Evolutionary conservation across 2,797 vertebrate species (phyloP).

Genomic region (Hephaestus fuliginosus): DNA sequence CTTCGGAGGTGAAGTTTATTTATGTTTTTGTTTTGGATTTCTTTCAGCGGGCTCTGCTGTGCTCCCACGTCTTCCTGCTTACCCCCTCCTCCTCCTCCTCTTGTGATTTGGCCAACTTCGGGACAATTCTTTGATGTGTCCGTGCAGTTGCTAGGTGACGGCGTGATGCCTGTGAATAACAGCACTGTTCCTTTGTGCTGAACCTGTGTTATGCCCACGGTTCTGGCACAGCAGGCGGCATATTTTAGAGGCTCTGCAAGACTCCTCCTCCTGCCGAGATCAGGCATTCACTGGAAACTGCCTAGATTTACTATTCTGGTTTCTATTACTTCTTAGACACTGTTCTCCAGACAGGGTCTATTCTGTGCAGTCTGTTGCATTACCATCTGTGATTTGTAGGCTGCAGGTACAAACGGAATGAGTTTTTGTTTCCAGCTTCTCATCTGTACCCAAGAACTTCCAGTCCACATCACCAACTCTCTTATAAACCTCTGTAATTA

Average conservation of each 20-base stretch:
- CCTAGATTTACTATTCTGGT: constrained; percentile 49
- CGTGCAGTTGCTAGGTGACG: constrained; percentile 76
- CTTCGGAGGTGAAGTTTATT: background rate
- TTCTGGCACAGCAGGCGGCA: constrained; percentile 69
- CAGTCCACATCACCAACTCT: constrained; percentile 8
- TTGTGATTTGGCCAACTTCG: constrained; percentile 39
- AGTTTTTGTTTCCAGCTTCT: constrained; percentile 19
- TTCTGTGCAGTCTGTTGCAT: constrained; percentile 21
- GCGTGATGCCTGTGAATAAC: constrained; percentile 73
- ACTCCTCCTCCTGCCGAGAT: constrained; percentile 44
- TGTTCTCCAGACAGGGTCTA: constrained; percentile 2
- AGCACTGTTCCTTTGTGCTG: constrained; percentile 71
- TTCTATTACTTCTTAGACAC: constrained; percentile 35
- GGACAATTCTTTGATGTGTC: constrained; percentile 69
- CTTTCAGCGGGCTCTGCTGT: constrained; percentile 9
- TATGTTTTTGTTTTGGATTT: background rate
- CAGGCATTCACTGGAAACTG: constrained; percentile 48
- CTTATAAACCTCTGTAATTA: constrained; percentile 18
- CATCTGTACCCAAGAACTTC: constrained; percentile 2
- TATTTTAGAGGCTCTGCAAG: constrained; percentile 63
- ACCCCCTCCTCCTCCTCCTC: background rate
- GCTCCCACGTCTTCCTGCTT: constrained; percentile 6
- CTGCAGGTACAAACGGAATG: constrained; percentile 28
- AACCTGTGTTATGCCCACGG: constrained; percentile 70
- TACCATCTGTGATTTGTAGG: constrained; percentile 47